phyloP scores from a whole-genome alignment of 2,797 vertebrate species.

The Chrysocyon brachyurus region DNA sequence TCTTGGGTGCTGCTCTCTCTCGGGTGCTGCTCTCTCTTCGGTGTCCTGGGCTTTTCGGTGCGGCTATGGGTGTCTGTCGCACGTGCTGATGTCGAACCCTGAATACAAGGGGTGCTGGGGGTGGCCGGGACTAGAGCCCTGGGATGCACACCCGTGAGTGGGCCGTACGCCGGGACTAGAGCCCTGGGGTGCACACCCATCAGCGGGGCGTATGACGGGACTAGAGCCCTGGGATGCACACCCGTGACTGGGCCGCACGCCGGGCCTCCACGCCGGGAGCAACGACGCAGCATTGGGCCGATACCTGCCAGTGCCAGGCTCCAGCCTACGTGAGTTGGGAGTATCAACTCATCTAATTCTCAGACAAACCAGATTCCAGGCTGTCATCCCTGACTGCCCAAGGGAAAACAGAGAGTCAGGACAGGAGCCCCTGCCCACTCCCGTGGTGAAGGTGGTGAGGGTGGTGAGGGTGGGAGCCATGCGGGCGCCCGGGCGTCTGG shows the following conservation, averaged over 20 bases:
- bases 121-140: fast-evolving
- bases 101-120: fast-evolving
- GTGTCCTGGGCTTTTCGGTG: fast-evolving
- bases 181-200: fast-evolving
- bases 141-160: not conserved
- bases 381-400: not conserved
- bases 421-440: fast-evolving
- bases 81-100: not conserved
- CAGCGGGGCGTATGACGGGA: no score
- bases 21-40: fast-evolving
- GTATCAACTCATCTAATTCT: not conserved
- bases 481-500: not conserved
- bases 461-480: fast-evolving
- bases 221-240: fast-evolving
- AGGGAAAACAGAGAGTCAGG: not conserved
- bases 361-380: fast-evolving
- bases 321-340: fast-evolving
- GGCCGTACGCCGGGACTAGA: no score
- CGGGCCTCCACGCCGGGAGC: fast-evolving
- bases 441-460: no score
- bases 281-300: not conserved
- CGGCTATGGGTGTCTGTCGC: not conserved
- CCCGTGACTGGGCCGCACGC: not conserved
- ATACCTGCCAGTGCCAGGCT: fast-evolving
- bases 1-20: not conserved